Conservation (phyloP, 2,888 invertebrate genomes). For the Perithous albicinctus region DNA sequence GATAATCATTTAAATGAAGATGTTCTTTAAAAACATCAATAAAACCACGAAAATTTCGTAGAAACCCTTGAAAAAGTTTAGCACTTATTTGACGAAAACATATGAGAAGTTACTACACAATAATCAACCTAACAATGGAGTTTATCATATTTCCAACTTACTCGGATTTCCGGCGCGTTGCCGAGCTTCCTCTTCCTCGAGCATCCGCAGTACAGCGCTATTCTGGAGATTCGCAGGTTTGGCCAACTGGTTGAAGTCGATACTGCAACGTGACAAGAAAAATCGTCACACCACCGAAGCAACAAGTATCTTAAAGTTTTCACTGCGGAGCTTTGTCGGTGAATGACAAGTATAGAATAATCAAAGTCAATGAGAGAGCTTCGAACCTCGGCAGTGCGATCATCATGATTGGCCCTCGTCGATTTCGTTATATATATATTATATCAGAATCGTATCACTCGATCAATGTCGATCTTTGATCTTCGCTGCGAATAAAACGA, state of each 20-base stretch:
- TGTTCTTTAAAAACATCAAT: no score
- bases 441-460: background rate
- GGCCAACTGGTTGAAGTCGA: slow-evolving; percentile 91
- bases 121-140: background rate
- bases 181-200: slow-evolving; percentile 92
- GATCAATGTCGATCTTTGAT: background rate
- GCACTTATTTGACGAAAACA: no score
- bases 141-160: slow-evolving; percentile 82
- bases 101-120: no score
- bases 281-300: slow-evolving; percentile 22
- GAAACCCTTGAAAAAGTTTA: no score
- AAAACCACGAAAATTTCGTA: no score
- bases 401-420: slow-evolving; percentile 47
- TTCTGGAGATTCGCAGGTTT: slow-evolving; percentile 93
- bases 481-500: slow-evolving; percentile 13
- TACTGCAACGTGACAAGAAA: slow-evolving; percentile 86
- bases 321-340: background rate
- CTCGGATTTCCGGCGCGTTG: slow-evolving; percentile 88
- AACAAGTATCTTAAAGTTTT: slow-evolving; percentile 28
- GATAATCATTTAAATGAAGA: no score
- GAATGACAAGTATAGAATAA: slow-evolving; percentile 7
- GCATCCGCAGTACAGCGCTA: slow-evolving; percentile 93
- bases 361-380: slow-evolving; percentile 21
- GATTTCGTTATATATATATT: background rate
- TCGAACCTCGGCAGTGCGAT: slow-evolving; percentile 56